Evolutionary conservation across 1,140 invertebrate genomes (phyloP), one percentile per base, ranked within the genome.

Genomic region (Geopemphigus sp.): DNA sequence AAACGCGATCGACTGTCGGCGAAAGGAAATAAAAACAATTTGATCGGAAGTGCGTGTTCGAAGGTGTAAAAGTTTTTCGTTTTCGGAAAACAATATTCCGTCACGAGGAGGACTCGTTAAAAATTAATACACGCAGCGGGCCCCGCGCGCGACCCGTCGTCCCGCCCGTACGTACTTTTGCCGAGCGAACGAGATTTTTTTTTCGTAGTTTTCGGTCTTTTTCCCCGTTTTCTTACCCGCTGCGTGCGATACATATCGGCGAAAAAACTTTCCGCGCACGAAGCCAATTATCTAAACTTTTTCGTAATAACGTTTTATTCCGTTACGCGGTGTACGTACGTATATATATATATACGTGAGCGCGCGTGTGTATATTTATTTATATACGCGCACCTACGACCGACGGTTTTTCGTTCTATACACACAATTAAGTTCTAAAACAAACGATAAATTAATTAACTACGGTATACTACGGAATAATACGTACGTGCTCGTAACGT

Each of bases 41-140:
- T 54, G 26, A 78, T 78, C 56, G 56, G 22, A 78, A 78, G 57
- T 78, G 74, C 74, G 74, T 78, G 74, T 78, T 63, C 6, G 24
- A 24, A 78, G 74, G 74, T 78, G 74, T 78, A 78, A 61, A 61
- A 78, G 29, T 78, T 78, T 78, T 78, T 78, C 61, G 47, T 78
- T 78, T 61, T 72, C 47, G 54, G 63, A 78, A 78, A 78, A 78
- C 74, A 78, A 61, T 78, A 78, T 63, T 61, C 56, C 39, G 74
- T 78, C 54, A 78, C 74, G 74, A 61, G n/a, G n/a, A n/a, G n/a
- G 54, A 78, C n/a, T 78, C 57, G 39, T 78, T 78, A 78, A 61
- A 78, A 78, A 78, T 63, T 78, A 78, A 78, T 61, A 78, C 74
- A 47, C 56, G 73, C 53, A 76, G 53, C 57, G 29, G 47, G 47